Evolutionary conservation across 2,888 invertebrate species (phyloP).

Genomic region (Drosophila barbarae): DNA sequence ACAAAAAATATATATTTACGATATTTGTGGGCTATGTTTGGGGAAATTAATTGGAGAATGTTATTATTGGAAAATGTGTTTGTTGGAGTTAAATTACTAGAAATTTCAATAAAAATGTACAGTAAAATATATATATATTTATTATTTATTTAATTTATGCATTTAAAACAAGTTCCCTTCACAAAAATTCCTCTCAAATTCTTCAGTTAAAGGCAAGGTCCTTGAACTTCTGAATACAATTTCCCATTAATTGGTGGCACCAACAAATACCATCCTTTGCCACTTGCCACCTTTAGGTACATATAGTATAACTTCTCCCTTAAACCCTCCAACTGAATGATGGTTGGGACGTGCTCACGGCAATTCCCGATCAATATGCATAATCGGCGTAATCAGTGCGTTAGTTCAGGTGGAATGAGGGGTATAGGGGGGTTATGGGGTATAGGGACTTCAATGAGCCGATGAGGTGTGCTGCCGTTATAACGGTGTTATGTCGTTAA

Average conservation of each 20-base stretch:
- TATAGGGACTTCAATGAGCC: not conserved
- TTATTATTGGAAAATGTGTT: too few species aligned
- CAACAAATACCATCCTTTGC: not conserved
- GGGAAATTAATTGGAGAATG: constrained; percentile 17
- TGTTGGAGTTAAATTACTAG: too few species aligned
- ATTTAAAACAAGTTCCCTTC: not conserved
- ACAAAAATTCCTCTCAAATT: not conserved
- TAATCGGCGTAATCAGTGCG: constrained; percentile 63
- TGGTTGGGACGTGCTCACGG: constrained; percentile 57
- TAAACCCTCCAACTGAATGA: constrained; percentile 49
- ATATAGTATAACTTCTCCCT: constrained; percentile 1
- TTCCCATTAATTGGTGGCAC: constrained; percentile 52
- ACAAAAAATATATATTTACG: constrained; percentile 40
- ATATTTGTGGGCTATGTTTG: constrained; percentile 35
- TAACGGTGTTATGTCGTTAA: constrained; percentile 76
- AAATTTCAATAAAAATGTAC: too few species aligned
- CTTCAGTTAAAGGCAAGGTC: not conserved
- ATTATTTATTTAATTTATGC: not conserved
- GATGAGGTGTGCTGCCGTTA: constrained; percentile 52
- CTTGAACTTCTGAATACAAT: constrained; percentile 10
- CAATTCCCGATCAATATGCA: constrained; percentile 67
- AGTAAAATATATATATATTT: too few species aligned
- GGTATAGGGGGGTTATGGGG: too few species aligned
- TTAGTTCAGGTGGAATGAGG: constrained; percentile 18
- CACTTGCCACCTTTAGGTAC: not conserved